Evolutionary conservation across 2,797 vertebrate genomes (phyloP).

Genomic region (Oreortyx pictus): DNA sequence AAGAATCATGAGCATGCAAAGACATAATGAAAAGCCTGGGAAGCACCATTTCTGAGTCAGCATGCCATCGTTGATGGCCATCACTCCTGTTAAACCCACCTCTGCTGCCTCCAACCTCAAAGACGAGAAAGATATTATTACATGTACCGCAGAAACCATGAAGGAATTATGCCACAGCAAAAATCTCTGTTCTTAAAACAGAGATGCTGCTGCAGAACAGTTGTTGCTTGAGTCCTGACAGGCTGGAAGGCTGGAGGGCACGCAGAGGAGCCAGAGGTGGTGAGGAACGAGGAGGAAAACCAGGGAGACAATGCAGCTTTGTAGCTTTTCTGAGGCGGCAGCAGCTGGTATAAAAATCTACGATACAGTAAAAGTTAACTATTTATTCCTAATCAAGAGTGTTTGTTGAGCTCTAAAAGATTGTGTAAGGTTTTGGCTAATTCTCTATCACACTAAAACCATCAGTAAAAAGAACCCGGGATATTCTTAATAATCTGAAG

Average conservation of each 20-base stretch:
- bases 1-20: neutral
- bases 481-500: neutral
- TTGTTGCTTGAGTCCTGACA: neutral
- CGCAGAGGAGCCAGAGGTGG: fast-evolving
- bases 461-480: neutral
- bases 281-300: fast-evolving
- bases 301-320: neutral
- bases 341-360: neutral
- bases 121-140: neutral
- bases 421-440: neutral
- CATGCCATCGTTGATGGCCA: neutral
- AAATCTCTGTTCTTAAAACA: neutral
- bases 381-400: neutral
- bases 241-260: neutral
- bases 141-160: neutral
- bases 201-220: neutral
- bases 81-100: neutral
- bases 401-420: neutral
- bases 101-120: neutral
- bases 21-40: neutral
- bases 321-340: neutral
- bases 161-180: neutral
- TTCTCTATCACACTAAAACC: neutral
- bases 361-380: neutral
- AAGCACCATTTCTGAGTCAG: neutral